phyloP scores from a whole-genome alignment of 2,113 vertebrate genomes.

The Gopherus flavomarginatus region DNA sequence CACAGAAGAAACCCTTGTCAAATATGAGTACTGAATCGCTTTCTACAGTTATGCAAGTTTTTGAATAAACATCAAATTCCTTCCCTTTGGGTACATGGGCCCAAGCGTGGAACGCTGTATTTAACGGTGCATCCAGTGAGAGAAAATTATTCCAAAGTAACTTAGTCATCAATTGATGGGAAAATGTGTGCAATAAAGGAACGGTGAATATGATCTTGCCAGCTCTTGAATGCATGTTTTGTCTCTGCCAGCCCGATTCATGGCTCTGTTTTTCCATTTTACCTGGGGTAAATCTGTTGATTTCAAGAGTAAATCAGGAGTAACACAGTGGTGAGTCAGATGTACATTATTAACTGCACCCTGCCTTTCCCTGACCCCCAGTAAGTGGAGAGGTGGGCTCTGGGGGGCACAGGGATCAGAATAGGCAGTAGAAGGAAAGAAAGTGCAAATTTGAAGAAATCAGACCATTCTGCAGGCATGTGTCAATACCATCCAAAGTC shows the following conservation, averaged over 20 bases:
- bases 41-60: neutral
- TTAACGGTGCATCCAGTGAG: neutral
- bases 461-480: neutral
- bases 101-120: neutral
- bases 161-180: neutral
- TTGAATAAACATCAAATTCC: neutral
- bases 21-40: neutral
- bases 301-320: neutral
- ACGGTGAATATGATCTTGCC: neutral
- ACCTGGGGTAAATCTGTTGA: neutral
- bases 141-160: neutral
- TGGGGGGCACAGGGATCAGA: neutral
- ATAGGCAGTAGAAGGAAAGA: neutral
- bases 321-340: neutral
- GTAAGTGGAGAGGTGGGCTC: neutral
- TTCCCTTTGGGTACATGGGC: neutral
- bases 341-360: neutral
- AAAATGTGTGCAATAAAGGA: neutral
- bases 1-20: neutral
- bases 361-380: neutral
- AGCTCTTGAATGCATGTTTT: neutral
- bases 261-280: neutral
- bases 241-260: neutral
- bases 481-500: neutral
- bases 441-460: neutral